These are phyloP conservation scores for Dallia pectoralis DNA, from an alignment of 2,797 vertebrate species.

Conservation along the genomic window DNA sequence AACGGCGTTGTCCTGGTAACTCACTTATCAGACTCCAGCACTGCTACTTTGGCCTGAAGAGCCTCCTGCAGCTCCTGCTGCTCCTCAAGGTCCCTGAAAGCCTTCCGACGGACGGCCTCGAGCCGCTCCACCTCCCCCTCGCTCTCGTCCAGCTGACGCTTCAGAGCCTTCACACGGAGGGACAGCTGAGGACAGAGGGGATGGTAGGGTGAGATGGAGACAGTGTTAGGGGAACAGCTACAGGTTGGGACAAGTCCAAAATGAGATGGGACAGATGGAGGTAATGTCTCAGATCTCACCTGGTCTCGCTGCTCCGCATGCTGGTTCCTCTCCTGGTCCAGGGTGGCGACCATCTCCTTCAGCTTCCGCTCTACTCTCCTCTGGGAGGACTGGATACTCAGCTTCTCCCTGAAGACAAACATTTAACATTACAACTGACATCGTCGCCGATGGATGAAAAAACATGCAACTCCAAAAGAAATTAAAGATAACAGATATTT, in stretches of 20 bases:
- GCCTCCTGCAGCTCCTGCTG: slow-evolving; percentile 87
- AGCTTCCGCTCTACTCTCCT: slow-evolving; percentile 87
- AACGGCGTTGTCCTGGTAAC: slow-evolving; percentile 4
- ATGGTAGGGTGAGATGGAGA: slow-evolving; percentile 14
- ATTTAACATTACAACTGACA: not conserved
- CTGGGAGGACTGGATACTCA: slow-evolving; percentile 78
- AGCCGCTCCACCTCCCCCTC: slow-evolving; percentile 93
- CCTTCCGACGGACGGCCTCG: slow-evolving; percentile 85
- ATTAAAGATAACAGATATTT: too few relatives aligned
- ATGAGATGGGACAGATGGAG: too few relatives aligned
- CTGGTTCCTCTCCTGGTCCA: slow-evolving; percentile 88
- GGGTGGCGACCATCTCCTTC: slow-evolving; percentile 87
- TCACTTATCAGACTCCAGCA: slow-evolving; percentile 87
- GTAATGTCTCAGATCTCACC: slow-evolving; percentile 65
- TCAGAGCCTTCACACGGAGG: slow-evolving; percentile 89
- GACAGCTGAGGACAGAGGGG: slow-evolving; percentile 74
- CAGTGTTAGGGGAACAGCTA: too few relatives aligned
- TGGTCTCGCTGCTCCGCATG: slow-evolving; percentile 90
- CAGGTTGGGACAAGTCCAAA: too few relatives aligned
- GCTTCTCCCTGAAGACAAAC: slow-evolving; percentile 80
- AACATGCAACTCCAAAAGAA: too few relatives aligned
- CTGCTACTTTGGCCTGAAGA: slow-evolving; percentile 79
- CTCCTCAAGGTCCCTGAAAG: slow-evolving; percentile 88
- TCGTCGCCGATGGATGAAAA: not conserved
- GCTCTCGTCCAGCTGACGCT: slow-evolving; percentile 90